phyloP scores from a whole-genome alignment of 2,888 invertebrate genomes.

The Ornithoptera priamus region DNA sequence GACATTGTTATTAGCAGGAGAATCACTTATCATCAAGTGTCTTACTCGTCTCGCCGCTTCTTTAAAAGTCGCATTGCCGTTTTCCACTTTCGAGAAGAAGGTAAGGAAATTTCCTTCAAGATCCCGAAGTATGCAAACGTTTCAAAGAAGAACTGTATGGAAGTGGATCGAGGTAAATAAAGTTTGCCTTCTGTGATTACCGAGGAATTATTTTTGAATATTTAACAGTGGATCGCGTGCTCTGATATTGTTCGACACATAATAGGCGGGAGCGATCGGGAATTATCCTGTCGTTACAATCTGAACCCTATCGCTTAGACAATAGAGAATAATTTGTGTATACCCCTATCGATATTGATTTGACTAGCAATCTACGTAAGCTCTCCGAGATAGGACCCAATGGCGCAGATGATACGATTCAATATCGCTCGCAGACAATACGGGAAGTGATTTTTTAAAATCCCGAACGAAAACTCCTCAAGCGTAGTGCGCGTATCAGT shows the following conservation, averaged over 20 bases:
- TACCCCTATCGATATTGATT: constrained; percentile 27
- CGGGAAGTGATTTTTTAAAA: constrained; percentile 33
- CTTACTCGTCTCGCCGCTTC: too few species aligned
- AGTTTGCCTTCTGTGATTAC: constrained; percentile 16
- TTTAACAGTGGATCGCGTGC: constrained; percentile 40
- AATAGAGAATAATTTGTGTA: constrained; percentile 22
- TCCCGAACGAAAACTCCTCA: constrained; percentile 30
- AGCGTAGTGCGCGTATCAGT: constrained; percentile 30
- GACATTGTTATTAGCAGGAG: too few species aligned
- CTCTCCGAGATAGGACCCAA: constrained; percentile 32
- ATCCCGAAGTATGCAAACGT: neutral
- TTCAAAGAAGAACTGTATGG: neutral
- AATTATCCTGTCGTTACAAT: constrained; percentile 23
- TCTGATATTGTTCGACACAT: constrained; percentile 38
- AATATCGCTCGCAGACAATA: constrained; percentile 32
- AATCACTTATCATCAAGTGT: too few species aligned
- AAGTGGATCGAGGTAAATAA: constrained; percentile 22
- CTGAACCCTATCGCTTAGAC: constrained; percentile 25
- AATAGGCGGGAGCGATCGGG: constrained; percentile 31
- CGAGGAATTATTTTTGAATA: constrained; percentile 49
- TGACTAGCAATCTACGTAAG: constrained; percentile 29
- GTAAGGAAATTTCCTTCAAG: too few species aligned
- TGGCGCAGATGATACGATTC: constrained; percentile 36
- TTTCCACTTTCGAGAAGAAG: too few species aligned
- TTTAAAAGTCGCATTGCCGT: too few species aligned